phyloP scores from a whole-genome alignment of 2,797 vertebrate genomes.

The Heteromormyrus szaboi region DNA sequence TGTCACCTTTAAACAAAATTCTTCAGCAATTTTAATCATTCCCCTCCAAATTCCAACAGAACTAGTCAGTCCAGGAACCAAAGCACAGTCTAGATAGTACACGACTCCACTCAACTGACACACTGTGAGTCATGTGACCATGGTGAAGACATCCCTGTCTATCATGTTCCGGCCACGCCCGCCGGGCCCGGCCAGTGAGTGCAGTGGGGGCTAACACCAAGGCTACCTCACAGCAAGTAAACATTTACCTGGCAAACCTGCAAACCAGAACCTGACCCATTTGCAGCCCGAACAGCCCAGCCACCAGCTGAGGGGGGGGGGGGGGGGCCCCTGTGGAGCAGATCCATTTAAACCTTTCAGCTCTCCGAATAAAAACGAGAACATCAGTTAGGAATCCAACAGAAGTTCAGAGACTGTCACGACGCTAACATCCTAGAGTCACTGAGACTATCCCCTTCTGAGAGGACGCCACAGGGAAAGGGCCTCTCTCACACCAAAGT shows the following conservation, averaged over 20 bases:
- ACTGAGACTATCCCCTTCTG: background rate
- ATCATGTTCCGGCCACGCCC: background rate
- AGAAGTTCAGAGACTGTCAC: background rate
- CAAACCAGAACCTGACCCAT: background rate
- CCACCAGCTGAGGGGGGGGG: background rate
- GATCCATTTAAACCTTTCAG: background rate
- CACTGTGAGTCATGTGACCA: background rate
- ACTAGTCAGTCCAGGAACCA: conserved; percentile 23
- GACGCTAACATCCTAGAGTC: background rate
- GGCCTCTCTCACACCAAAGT: background rate
- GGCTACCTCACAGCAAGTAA: background rate
- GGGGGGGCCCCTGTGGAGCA: background rate
- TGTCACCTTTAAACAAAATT: background rate
- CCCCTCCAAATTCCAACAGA: conserved; percentile 30
- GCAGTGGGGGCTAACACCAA: background rate
- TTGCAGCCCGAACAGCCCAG: background rate
- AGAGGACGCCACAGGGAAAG: background rate
- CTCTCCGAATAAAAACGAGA: background rate
- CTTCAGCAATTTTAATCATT: background rate
- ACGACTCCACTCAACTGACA: background rate
- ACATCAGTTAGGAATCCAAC: background rate
- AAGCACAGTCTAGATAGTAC: background rate
- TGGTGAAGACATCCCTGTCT: background rate
- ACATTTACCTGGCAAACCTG: background rate
- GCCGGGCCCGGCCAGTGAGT: background rate